These are phyloP conservation scores for Drosophila diplacantha DNA, from an alignment of 2,888 invertebrate species.

Conservation along the genomic window DNA sequence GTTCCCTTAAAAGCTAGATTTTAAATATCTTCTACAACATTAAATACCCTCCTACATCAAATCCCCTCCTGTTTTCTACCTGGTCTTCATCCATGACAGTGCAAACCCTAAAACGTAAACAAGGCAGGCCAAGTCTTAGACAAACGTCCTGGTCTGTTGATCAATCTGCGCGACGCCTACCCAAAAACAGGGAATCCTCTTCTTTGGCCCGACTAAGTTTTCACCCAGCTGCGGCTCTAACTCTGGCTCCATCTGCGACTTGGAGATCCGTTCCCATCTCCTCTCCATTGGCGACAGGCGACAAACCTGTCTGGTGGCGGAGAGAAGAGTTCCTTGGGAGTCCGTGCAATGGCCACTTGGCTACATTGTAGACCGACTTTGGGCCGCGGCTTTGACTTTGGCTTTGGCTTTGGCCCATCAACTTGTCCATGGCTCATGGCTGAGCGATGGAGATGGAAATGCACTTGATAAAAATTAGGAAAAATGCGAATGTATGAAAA, in stretches of 20 bases:
- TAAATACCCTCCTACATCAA: background rate
- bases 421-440: conserved; percentile 48
- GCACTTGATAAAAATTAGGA: background rate
- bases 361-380: conserved; percentile 51
- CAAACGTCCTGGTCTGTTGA: conserved; percentile 59
- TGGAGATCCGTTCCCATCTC: conserved; percentile 23
- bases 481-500: background rate
- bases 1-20: background rate
- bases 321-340: conserved; percentile 33
- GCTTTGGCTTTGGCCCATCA: conserved; percentile 49
- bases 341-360: conserved; percentile 50
- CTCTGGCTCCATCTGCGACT: conserved; percentile 18
- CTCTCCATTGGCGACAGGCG: conserved; percentile 34
- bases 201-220: conserved; percentile 17
- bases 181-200: conserved; percentile 49
- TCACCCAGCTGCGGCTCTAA: conserved; percentile 18
- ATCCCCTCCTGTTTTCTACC: conserved; percentile 5
- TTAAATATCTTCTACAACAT: background rate
- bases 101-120: conserved; percentile 51
- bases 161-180: conserved; percentile 71
- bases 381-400: conserved; percentile 35
- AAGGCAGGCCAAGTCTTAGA: conserved; percentile 51
- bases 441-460: conserved; percentile 34
- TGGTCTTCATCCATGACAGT: conserved; percentile 45
- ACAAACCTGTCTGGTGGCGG: conserved; percentile 56